A percentile compares a stretch with the other conserved stretches of the same genome.
Conservation (phyloP, 2,888 invertebrate species). For the Epistrophe eligans region DNA sequence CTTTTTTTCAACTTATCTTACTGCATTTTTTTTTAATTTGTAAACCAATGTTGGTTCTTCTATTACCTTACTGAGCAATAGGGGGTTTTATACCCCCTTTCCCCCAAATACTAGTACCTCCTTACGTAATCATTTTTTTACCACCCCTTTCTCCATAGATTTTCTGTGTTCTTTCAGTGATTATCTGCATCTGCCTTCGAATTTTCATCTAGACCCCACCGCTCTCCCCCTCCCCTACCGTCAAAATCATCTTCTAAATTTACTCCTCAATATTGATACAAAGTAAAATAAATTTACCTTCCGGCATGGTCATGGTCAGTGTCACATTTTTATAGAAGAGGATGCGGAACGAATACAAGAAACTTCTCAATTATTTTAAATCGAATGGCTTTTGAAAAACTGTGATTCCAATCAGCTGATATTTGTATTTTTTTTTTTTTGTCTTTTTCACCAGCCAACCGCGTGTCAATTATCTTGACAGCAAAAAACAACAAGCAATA, state of each 20-base stretch:
- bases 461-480: constrained; percentile 62
- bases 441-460: constrained; percentile 12
- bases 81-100: background rate
- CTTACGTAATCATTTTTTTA: background rate
- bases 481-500: constrained; percentile 35
- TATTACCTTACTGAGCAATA: background rate
- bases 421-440: background rate
- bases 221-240: no score
- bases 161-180: background rate
- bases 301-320: constrained; percentile 27
- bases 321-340: constrained; percentile 4
- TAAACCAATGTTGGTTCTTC: background rate
- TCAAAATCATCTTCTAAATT: background rate
- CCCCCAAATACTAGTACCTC: background rate
- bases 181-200: background rate
- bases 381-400: constrained; percentile 47
- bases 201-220: background rate
- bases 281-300: constrained; percentile 31
- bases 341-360: constrained; percentile 33
- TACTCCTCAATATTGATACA: background rate
- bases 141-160: background rate
- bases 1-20: no score
- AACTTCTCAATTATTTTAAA: constrained; percentile 57
- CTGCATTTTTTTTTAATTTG: no score
- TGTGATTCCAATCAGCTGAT: constrained; percentile 57